Conservation (phyloP, 2,113 vertebrate genomes). For the Zeus faber region DNA sequence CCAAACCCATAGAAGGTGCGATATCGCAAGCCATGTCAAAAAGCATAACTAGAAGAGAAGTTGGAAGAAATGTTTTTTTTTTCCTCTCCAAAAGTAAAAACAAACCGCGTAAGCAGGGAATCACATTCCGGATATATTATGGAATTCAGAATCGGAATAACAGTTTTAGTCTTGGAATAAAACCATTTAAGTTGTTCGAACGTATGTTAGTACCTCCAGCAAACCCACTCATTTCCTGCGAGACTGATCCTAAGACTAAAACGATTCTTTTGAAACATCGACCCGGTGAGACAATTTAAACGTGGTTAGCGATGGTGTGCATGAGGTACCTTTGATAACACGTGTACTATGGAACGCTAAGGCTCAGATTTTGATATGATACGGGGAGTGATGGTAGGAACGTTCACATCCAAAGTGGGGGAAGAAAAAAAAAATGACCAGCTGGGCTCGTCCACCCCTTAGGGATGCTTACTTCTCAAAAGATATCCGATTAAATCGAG, state of each 20-base stretch:
- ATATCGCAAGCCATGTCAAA: conserved; percentile 42
- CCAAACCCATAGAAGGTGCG: conserved; percentile 20
- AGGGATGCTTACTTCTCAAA: not conserved
- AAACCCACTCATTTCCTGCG: conserved; percentile 52
- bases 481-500: too few species aligned
- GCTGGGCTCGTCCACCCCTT: not conserved
- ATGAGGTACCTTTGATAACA: conserved; percentile 16
- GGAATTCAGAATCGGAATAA: conserved; percentile 13
- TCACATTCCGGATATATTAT: conserved; percentile 11
- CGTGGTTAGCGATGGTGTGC: conserved; percentile 13
- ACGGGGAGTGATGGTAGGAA: not conserved
- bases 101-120: conserved; percentile 3
- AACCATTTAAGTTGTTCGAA: conserved; percentile 22
- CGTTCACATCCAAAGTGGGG: not conserved
- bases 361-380: conserved; percentile 1
- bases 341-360: not conserved
- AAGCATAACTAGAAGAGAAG: conserved; percentile 4
- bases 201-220: conserved; percentile 34
- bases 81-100: not conserved
- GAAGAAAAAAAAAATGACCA: not conserved
- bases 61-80: not conserved
- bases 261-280: conserved; percentile 15
- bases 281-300: not conserved
- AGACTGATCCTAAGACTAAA: conserved; percentile 44
- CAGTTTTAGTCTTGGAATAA: conserved; percentile 33